A percentile compares a stretch with the other conserved stretches of the same genome.
These are phyloP conservation scores for Microcaecilia unicolor DNA, from an alignment of 2,797 vertebrate species.

Conservation along the genomic window DNA sequence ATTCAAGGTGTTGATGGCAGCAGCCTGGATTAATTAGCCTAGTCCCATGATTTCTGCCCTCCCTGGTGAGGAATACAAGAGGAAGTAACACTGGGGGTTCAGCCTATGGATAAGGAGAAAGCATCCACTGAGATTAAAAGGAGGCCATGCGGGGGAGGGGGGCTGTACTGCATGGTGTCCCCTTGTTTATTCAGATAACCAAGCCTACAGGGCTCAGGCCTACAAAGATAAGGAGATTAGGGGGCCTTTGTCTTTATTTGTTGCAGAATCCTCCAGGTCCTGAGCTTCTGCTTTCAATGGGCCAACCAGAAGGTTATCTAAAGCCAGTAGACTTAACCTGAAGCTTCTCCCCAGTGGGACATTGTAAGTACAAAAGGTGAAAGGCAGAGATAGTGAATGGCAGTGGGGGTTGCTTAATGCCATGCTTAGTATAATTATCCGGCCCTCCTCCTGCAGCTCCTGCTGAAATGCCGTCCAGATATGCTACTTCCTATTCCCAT, in stretches of 20 bases:
- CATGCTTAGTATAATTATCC: too few relatives aligned
- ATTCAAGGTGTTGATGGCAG: slow-evolving; percentile 24
- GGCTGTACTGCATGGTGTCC: slow-evolving; percentile 18
- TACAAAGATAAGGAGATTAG: slow-evolving; percentile 61
- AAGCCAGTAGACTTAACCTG: slow-evolving; percentile 45
- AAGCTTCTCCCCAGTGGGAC: slow-evolving; percentile 35
- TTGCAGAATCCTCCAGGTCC: slow-evolving; percentile 49
- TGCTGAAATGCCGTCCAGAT: too few relatives aligned
- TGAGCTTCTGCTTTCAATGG: slow-evolving; percentile 42
- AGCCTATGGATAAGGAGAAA: too few relatives aligned
- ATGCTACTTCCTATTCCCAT: too few relatives aligned
- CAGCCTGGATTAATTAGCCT: neutral
- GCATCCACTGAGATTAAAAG: too few relatives aligned
- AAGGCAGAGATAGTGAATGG: too few relatives aligned
- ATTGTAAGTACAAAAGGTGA: slow-evolving; percentile 31
- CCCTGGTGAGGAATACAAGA: slow-evolving; percentile 10
- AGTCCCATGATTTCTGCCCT: neutral
- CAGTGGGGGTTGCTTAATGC: too few relatives aligned
- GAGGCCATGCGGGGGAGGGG: too few relatives aligned
- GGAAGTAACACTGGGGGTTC: neutral
- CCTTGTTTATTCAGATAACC: slow-evolving; percentile 49
- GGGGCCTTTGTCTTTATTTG: slow-evolving; percentile 51
- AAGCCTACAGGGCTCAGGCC: slow-evolving; percentile 46
- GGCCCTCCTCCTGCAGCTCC: too few relatives aligned
- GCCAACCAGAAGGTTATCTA: slow-evolving; percentile 59